phyloP scores from a whole-genome alignment of 2,888 invertebrate species.

The Nomada ferruginata region DNA sequence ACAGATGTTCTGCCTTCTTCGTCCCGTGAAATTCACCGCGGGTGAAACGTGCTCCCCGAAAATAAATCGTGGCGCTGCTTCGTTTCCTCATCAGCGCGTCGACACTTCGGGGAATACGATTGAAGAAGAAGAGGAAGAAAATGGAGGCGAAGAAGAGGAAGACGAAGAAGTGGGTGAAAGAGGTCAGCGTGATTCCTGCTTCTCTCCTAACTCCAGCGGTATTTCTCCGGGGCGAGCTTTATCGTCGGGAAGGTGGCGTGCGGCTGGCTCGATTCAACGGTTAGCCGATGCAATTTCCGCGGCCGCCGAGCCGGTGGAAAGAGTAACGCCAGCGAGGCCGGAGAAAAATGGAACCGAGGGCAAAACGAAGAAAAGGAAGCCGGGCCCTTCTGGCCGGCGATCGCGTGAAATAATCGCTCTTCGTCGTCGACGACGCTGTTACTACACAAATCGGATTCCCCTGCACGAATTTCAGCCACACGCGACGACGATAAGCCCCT shows the following conservation, averaged over 20 bases:
- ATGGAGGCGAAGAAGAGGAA: background rate
- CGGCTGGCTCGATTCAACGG: slow-evolving; percentile 51
- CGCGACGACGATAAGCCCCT: slow-evolving; percentile 9
- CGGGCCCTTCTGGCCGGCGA: background rate
- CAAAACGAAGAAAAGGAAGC: slow-evolving; percentile 6
- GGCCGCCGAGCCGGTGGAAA: slow-evolving; percentile 51
- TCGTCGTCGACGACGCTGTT: slow-evolving; percentile 17
- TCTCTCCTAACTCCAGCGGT: slow-evolving; percentile 17
- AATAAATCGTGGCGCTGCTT: slow-evolving; percentile 37
- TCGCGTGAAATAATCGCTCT: slow-evolving; percentile 38
- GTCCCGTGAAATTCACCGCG: slow-evolving; percentile 14
- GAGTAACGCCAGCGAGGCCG: slow-evolving; percentile 41
- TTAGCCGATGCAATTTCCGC: slow-evolving; percentile 64
- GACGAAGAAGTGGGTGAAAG: background rate
- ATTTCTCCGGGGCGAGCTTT: slow-evolving; percentile 38
- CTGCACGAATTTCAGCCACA: slow-evolving; percentile 1
- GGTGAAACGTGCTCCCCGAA: slow-evolving; percentile 22
- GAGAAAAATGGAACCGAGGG: slow-evolving; percentile 44
- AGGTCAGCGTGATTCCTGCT: slow-evolving; percentile 48
- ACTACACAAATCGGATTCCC: background rate
- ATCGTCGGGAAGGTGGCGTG: slow-evolving; percentile 52
- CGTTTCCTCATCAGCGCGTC: slow-evolving; percentile 26
- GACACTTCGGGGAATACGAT: slow-evolving; percentile 33
- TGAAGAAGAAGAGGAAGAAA: background rate
- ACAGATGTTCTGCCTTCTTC: background rate